phyloP scores from a whole-genome alignment of 2,797 vertebrate species.

The Limnodromus scolopaceus region DNA sequence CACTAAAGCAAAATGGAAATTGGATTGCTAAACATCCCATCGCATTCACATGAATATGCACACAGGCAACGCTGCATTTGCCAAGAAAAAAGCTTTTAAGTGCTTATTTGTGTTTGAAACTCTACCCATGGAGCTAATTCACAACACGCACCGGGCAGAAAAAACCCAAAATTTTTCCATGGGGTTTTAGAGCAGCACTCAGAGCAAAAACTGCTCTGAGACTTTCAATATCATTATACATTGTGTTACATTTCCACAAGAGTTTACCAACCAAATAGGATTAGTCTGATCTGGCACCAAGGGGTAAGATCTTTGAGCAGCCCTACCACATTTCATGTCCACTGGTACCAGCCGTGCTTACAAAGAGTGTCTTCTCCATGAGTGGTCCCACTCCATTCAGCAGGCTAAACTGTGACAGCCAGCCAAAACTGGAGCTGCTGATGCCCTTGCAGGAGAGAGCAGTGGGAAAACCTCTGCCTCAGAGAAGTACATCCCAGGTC shows the following conservation, averaged over 20 bases:
- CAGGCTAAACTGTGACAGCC: neutral
- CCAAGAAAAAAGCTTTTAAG: neutral
- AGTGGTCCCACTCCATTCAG: neutral
- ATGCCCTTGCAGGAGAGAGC: neutral
- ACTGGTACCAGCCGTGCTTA: neutral
- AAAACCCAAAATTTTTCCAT: neutral
- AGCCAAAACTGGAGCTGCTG: fast-evolving
- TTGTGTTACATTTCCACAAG: neutral
- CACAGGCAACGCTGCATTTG: neutral
- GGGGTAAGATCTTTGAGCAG: neutral
- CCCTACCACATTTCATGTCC: neutral
- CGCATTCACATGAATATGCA: neutral
- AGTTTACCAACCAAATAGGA: neutral
- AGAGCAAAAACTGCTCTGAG: neutral
- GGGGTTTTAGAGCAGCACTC: neutral
- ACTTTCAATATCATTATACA: neutral
- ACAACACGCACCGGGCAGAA: neutral
- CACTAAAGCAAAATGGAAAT: neutral
- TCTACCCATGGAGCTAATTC: neutral
- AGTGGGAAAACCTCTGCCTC: neutral
- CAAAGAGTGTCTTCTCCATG: neutral
- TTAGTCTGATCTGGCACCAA: neutral
- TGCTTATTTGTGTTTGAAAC: neutral
- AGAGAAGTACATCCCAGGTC: fast-evolving
- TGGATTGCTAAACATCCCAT: neutral